Evolutionary conservation across 2,797 vertebrate genomes (phyloP), one percentile per base, ranked within the genome.

Genomic region (Esox lucius): DNA sequence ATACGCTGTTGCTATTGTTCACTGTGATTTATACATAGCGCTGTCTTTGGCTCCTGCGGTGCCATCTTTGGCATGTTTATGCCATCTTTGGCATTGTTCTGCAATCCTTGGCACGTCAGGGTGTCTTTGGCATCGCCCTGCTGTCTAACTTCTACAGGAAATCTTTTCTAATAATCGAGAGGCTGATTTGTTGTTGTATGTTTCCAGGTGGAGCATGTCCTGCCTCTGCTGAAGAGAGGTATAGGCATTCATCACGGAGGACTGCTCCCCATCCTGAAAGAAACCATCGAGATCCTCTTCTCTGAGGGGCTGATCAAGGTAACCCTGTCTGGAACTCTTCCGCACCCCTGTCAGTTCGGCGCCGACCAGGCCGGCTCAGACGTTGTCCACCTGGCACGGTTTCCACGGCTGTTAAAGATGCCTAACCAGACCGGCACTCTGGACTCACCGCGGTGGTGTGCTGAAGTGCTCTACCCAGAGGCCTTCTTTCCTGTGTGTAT

Each of bases 221-320:
- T 99, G 78, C 97, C 97, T 2, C 94, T 99, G 84, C 84, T 99
- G 86, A 99, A 97, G 84, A 93, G 96, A 79, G 98, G 97, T 2
- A 96, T 99, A 76, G 97, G 97, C 51, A 99, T 99, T 88, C 98
- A 99, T 74, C 97, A 99, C 0, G 97, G 97, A 0, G 98, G 97
- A 12, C 93, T 99, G 9, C 94, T 99, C 85, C 97, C 97, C 84
- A 98, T 98, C 87, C 94, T 99, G 68, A 99, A 99, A 81, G 98
- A 99, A 86, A 99, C 97, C 11, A 98, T 98, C 62, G 98, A 99
- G 94, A 99, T 99, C 81, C 96, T 99, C 5, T 99, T 99, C 91
- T 97, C 96, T 66, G 98, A 99, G 87, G 98, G 98, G 67, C 88
- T 98, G 28, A 90, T 98, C 72, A 99, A 99, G 95, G 98, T 98